Percentiles rank a stretch among this genome's conserved stretches.
Conservation (phyloP, 1,140 invertebrate genomes). For the Drosophila pseudoobscura region DNA sequence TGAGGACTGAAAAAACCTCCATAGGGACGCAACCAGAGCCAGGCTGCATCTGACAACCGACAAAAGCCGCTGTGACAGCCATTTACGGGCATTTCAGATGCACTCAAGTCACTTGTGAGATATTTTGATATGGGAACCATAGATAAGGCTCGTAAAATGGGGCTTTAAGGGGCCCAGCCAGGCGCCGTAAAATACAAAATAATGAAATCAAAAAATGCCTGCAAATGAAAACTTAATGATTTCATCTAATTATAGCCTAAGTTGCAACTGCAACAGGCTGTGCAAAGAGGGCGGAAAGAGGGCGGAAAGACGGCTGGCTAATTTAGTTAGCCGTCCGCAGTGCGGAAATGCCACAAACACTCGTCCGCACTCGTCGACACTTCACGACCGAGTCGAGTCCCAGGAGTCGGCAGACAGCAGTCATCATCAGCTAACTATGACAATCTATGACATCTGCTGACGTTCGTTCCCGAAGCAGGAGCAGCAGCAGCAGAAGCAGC, state of each 20-base stretch:
- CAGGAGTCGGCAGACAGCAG: conserved; percentile 39
- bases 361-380: conserved; percentile 54
- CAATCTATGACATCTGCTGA: conserved; percentile 67
- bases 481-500: neutral
- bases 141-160: conserved; percentile 54
- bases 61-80: conserved; percentile 36
- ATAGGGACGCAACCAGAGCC: neutral
- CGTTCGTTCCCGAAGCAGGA: conserved; percentile 8
- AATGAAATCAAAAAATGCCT: conserved; percentile 73
- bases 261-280: conserved; percentile 27
- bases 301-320: conserved; percentile 40
- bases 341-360: conserved; percentile 78
- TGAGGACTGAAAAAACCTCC: conserved; percentile 5
- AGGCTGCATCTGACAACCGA: conserved; percentile 37
- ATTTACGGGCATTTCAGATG: conserved; percentile 47
- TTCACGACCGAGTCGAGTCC: conserved; percentile 21
- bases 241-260: conserved; percentile 75
- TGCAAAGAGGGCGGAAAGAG: neutral
- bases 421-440: conserved; percentile 62
- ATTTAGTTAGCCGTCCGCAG: conserved; percentile 70
- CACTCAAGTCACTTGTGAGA: conserved; percentile 44
- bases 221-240: conserved; percentile 77
- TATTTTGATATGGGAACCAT: conserved; percentile 27
- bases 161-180: conserved; percentile 24
- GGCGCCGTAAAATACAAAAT: conserved; percentile 68